Evolutionary conservation across 2,797 vertebrate species (phyloP), one percentile per base, ranked within the genome.

Genomic region (Ciconia nigra): DNA sequence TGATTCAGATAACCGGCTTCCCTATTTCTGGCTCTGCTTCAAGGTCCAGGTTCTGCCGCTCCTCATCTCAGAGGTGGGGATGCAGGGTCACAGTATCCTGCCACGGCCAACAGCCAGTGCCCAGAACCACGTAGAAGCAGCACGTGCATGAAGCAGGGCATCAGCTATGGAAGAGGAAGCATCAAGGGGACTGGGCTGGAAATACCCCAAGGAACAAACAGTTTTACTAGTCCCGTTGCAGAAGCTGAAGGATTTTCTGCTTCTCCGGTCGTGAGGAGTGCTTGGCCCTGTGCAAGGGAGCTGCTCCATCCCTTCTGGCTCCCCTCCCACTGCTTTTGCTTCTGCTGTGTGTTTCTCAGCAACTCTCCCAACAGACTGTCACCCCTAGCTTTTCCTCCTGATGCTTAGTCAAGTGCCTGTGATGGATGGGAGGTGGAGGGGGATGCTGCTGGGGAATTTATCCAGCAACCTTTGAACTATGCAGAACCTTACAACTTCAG

Each of bases 11-110:
- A 77, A 83, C n/a, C 0, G 2, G 18, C 81, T 93, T 95, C 81
- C 74, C 74, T 93, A 89, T 92, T 94, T 95, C 93, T 95, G 90
- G 74, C 87, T 94, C 52, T 4, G n/a, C 88, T 70, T 70, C 4
- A 28, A 52, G 67, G 79, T 59, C 71, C 59, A 33, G 44, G 31
- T 58, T 77, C 87, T 83, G 69, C 63, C 4, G 3, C 28, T 89
- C 44, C 78, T 63, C 2, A 0, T 62, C 73, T 77, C 6, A 2
- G 37, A 91, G 57, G 31, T 0, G 1, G 21, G 13, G 1, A 5
- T 63, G 66, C 58, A 59, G 55, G 44, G 21, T 35, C 26, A n/a
- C 44, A 62, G 22, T 28, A 47, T 47, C 59, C 41, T 2, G 1
- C 47, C 35, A 11, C 3, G 10, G 58, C 70, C 18, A 9, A 67